Percentiles rank a stretch among this genome's conserved stretches.
phyloP scores from a whole-genome alignment of 2,888 invertebrate species.

The Dryadula phaetusa region DNA sequence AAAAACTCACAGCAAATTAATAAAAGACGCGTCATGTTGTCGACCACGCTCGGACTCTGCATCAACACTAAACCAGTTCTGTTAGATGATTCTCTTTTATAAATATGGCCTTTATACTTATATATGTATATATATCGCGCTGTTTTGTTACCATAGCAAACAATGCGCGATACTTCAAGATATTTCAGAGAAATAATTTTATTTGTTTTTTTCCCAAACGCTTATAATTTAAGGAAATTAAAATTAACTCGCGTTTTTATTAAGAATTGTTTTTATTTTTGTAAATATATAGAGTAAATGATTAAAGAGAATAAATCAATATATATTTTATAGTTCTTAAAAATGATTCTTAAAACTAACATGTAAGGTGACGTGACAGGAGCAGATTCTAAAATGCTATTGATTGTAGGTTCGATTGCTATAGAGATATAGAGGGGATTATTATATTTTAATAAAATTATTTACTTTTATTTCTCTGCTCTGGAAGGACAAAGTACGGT shows the following conservation, averaged over 20 bases:
- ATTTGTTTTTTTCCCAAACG: constrained; percentile 12
- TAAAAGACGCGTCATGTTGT: constrained; percentile 44
- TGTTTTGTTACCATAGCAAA: constrained; percentile 39
- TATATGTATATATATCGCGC: constrained; percentile 4
- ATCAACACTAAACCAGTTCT: constrained; percentile 56
- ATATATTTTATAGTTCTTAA: too few relatives aligned
- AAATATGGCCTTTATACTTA: constrained; percentile 43
- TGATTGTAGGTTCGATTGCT: too few relatives aligned
- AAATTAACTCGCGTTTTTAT: background rate
- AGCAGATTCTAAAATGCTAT: too few relatives aligned
- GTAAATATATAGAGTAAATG: too few relatives aligned
- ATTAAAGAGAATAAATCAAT: too few relatives aligned
- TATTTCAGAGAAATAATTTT: background rate
- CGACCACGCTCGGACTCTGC: constrained; percentile 49
- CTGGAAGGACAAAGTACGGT: too few relatives aligned
- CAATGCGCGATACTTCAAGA: constrained; percentile 15
- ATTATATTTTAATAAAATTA: too few relatives aligned
- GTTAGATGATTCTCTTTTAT: constrained; percentile 47
- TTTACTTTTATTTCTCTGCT: too few relatives aligned
- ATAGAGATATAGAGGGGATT: too few relatives aligned
- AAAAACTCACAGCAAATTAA: constrained; percentile 45
- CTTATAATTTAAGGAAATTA: background rate
- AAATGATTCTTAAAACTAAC: too few relatives aligned
- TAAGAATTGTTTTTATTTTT: background rate
- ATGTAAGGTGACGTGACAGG: too few relatives aligned